phyloP scores from a whole-genome alignment of 1,140 invertebrate genomes.

The Orchesella cincta region DNA sequence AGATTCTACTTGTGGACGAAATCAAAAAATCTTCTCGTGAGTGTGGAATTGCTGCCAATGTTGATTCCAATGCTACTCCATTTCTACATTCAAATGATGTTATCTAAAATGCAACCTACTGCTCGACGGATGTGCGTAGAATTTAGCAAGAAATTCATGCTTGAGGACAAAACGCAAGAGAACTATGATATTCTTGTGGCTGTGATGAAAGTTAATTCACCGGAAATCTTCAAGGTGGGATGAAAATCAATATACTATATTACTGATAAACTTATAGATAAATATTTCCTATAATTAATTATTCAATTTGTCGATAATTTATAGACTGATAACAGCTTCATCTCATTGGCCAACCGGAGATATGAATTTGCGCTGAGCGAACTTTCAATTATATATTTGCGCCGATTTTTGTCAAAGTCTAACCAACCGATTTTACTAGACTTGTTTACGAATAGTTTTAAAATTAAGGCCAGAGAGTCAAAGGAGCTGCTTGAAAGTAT shows the following conservation, averaged over 20 bases:
- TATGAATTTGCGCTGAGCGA: slow-evolving; percentile 28
- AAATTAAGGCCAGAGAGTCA: slow-evolving; percentile 28
- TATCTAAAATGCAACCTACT: background rate
- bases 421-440: slow-evolving; percentile 24
- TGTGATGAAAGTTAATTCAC: background rate
- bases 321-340: background rate
- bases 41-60: slow-evolving; percentile 33
- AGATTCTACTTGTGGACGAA: slow-evolving; percentile 36
- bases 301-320: no score
- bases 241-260: no score
- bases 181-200: slow-evolving; percentile 15
- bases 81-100: slow-evolving; percentile 30
- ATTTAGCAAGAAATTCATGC: slow-evolving; percentile 31
- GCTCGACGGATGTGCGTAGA: slow-evolving; percentile 4
- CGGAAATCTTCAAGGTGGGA: background rate
- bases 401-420: slow-evolving; percentile 26
- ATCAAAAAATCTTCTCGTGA: background rate
- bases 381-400: slow-evolving; percentile 10
- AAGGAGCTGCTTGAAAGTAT: background rate
- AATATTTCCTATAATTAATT: no score
- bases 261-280: no score
- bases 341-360: background rate
- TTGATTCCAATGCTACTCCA: slow-evolving; percentile 34
- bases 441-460: slow-evolving; percentile 40
- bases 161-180: slow-evolving; percentile 34